A percentile compares a stretch with the other conserved stretches of the same genome.
Evolutionary conservation across 2,797 vertebrate species (phyloP).

Genomic region (Clarias platycephalus): DNA sequence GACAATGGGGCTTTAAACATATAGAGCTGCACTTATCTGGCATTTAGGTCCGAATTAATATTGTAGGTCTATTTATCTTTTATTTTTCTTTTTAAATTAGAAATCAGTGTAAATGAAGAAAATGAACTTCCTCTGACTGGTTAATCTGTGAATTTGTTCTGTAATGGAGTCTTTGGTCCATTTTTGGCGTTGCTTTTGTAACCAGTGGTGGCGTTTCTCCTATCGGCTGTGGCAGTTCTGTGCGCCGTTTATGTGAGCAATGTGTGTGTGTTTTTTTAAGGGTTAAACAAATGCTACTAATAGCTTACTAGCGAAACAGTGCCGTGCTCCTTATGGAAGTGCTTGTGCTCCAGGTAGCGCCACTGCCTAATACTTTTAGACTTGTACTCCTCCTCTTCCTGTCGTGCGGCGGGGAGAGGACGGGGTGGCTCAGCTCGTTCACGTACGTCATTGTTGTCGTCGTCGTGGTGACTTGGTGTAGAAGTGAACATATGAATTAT

Average conservation of each 20-base stretch:
- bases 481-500: conserved; percentile 65
- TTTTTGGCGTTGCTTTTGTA: conserved; percentile 55
- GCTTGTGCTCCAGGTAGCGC: conserved; percentile 55
- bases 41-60: conserved; percentile 53
- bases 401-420: conserved; percentile 40
- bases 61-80: conserved; percentile 42
- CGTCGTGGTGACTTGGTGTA: conserved; percentile 63
- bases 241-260: conserved; percentile 35
- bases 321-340: conserved; percentile 49
- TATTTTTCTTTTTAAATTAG: conserved; percentile 25
- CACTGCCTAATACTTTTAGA: conserved; percentile 47
- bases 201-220: conserved; percentile 53
- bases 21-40: conserved; percentile 44
- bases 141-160: conserved; percentile 61
- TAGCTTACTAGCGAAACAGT: conserved; percentile 40
- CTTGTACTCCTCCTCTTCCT: conserved; percentile 35
- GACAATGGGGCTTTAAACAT: conserved; percentile 35
- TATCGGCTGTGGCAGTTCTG: conserved; percentile 59
- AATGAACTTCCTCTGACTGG: conserved; percentile 55
- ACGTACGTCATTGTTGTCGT: conserved; percentile 54
- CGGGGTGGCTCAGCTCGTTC: conserved; percentile 53
- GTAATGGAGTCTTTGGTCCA: conserved; percentile 51
- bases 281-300: conserved; percentile 44
- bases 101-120: conserved; percentile 45
- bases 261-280: conserved; percentile 45